Evolutionary conservation across 2,113 vertebrate species (phyloP), one percentile per base, ranked within the genome.

Genomic region (Plectropomus leopardus): DNA sequence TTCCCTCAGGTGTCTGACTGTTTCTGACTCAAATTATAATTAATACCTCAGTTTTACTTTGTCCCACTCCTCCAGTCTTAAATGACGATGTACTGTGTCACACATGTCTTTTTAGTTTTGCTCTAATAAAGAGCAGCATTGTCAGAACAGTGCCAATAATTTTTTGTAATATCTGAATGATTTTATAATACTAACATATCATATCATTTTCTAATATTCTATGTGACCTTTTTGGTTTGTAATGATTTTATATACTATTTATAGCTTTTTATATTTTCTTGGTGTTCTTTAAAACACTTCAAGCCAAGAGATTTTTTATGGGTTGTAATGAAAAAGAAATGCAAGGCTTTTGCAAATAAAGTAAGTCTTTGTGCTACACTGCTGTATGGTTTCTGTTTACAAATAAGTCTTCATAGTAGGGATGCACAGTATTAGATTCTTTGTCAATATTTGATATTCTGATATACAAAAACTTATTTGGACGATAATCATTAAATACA

Each of bases 141-240:
- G 36, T 69, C n/a, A 34, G 72, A 7, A 54, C 10, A 28, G 54
- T 86, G 81, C 66, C 57, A 85, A 54, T 51, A 7, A 65, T 4
- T n/a, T 60, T 67, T 57, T 78, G 1, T 59, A 36, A 68, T 66
- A 48, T 44, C 19, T 1, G 23, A 32, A 68, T 60, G 26, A 19
- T 72, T 83, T 72, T 5, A 67, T 42, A 24, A 40, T 28, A 19
- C 51, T 45, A 28, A 74, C n/a, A 26, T 23, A 40, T 44, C 7
- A 8, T 40, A 24, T 44, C 11, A 24, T 68, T 32, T 54, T 69
- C 8, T 47, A 15, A 51, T 54, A 14, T 36, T 71, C 53, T n/a
- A 30, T 60, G 32, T 40, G 50, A n/a, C 24, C 32, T 53, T 8
- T 78, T 58, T 72, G 14, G 3, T 28, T 58, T 79, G 50, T 54